Conservation (phyloP, 1,140 invertebrate species). For the Drosophila sturtevanti region DNA sequence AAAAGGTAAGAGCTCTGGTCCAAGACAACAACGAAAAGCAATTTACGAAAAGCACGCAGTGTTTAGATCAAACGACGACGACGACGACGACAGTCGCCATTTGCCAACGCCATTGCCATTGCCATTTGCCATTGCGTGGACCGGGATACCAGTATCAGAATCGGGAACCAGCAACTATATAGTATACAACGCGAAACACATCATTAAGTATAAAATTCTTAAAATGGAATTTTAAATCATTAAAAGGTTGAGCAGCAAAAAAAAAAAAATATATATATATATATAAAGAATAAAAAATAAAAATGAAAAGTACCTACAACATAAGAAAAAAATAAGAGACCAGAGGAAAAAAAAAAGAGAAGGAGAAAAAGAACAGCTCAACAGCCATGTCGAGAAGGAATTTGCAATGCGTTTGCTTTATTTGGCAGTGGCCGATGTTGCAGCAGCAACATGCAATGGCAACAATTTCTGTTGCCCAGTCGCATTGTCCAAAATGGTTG, state of each 20-base stretch:
- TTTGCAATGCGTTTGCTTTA: slow-evolving; percentile 81
- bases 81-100: slow-evolving; percentile 53
- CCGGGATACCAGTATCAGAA: background rate
- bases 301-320: slow-evolving; percentile 5
- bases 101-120: slow-evolving; percentile 41
- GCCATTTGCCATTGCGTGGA: background rate
- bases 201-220: slow-evolving; percentile 83
- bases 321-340: background rate
- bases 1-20: slow-evolving; percentile 62
- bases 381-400: slow-evolving; percentile 57
- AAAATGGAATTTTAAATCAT: slow-evolving; percentile 83
- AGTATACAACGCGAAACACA: slow-evolving; percentile 82
- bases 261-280: too few species aligned
- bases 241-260: slow-evolving; percentile 67
- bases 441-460: slow-evolving; percentile 67
- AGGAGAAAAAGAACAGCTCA: slow-evolving; percentile 26
- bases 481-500: slow-evolving; percentile 72
- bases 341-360: background rate
- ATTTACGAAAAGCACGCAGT: slow-evolving; percentile 80
- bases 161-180: slow-evolving; percentile 44
- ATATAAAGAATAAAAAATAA: slow-evolving; percentile 13
- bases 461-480: slow-evolving; percentile 57
- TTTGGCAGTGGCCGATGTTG: slow-evolving; percentile 60
- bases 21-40: slow-evolving; percentile 75
- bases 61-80: slow-evolving; percentile 78